Evolutionary conservation across 2,888 invertebrate species (phyloP).

Genomic region (Rapana venosa): DNA sequence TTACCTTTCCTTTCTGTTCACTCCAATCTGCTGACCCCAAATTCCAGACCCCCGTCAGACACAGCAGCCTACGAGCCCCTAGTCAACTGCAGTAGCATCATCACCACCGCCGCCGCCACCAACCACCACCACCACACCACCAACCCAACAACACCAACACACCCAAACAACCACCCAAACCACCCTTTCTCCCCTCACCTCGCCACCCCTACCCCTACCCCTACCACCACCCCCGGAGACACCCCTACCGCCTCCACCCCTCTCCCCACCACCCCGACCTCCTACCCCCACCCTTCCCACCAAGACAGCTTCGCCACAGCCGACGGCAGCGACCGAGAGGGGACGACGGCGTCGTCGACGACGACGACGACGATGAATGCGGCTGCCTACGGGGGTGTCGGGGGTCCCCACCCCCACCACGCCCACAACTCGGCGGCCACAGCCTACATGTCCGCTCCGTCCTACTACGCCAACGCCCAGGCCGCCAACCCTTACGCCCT

Average conservation of each 20-base stretch:
- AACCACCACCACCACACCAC: background rate
- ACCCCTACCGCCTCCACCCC: too few relatives aligned
- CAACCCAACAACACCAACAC: background rate
- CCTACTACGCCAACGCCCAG: background rate
- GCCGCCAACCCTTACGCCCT: background rate
- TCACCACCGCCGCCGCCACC: background rate
- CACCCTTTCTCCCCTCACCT: background rate
- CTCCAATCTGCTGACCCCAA: background rate
- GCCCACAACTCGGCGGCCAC: background rate
- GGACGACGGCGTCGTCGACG: background rate
- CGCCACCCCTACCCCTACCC: background rate
- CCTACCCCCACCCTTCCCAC: background rate
- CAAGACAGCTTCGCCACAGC: constrained; percentile 1
- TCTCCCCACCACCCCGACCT: too few relatives aligned
- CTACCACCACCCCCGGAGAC: background rate
- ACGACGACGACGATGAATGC: background rate
- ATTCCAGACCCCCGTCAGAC: background rate
- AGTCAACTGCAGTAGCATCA: background rate
- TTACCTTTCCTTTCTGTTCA: background rate
- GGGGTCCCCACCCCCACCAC: background rate
- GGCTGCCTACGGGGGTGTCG: background rate
- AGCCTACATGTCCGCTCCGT: background rate
- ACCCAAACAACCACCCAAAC: background rate
- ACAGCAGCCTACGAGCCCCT: background rate
- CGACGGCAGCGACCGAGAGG: background rate